Percentiles rank a stretch among this genome's conserved stretches.
Evolutionary conservation across 2,888 invertebrate genomes (phyloP).

Genomic region (Nemotelus nigrinus): DNA sequence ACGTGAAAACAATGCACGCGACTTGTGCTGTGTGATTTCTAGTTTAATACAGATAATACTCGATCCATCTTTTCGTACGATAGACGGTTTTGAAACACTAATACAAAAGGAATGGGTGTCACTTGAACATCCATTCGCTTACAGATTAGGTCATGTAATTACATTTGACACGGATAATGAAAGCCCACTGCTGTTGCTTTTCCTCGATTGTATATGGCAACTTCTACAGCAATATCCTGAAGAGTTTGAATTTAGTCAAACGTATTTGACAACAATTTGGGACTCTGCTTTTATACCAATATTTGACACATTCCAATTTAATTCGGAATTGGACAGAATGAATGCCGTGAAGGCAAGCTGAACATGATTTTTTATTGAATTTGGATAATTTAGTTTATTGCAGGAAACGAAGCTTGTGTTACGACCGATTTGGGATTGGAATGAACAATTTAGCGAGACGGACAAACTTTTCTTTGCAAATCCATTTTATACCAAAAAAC

Average conservation of each 20-base stretch:
- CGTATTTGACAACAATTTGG: conserved; percentile 91
- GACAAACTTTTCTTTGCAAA: conserved; percentile 87
- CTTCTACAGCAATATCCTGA: conserved; percentile 86
- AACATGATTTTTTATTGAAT: background rate
- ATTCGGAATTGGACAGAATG: conserved; percentile 80
- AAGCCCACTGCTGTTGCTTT: conserved; percentile 88
- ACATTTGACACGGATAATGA: conserved; percentile 72
- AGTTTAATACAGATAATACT: conserved; percentile 86
- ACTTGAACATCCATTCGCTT: conserved; percentile 85
- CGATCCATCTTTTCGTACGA: conserved; percentile 84
- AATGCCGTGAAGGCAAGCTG: conserved; percentile 66
- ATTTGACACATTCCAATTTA: conserved; percentile 93
- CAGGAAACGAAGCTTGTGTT: conserved; percentile 67
- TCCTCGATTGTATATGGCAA: conserved; percentile 95
- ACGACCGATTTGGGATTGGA: conserved; percentile 91
- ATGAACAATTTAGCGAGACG: conserved; percentile 83
- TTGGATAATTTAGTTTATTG: background rate
- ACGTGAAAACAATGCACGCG: conserved; percentile 89
- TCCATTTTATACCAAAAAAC: conserved; percentile 73
- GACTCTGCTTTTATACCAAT: conserved; percentile 88
- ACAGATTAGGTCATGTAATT: conserved; percentile 74
- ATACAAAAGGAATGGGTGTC: conserved; percentile 96
- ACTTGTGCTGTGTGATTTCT: conserved; percentile 87
- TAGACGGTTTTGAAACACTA: conserved; percentile 87
- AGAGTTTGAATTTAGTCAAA: conserved; percentile 91